Conservation (phyloP, 2,888 invertebrate species). For the Hirtodrosophila alboralis region DNA sequence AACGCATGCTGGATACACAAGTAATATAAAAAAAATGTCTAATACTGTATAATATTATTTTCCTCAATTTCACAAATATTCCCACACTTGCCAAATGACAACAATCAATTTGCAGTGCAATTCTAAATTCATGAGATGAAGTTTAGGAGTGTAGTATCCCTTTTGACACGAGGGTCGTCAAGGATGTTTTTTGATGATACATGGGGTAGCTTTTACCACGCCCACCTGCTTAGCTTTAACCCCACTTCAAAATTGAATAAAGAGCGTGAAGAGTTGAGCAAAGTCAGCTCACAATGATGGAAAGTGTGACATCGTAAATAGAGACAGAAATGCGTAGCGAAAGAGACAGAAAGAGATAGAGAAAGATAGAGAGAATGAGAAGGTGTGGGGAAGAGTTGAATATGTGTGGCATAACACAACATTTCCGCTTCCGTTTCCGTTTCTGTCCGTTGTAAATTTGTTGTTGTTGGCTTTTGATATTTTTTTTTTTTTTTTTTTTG, state of each 20-base stretch:
- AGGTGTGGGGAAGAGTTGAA: not conserved
- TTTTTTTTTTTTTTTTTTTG: not conserved
- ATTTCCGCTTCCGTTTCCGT: conserved; percentile 55
- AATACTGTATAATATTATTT: too few relatives aligned
- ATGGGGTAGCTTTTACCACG: conserved; percentile 35
- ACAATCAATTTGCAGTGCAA: conserved; percentile 40
- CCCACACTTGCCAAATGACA: conserved; percentile 52
- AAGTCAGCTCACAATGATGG: not conserved
- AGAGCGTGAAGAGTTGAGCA: too few relatives aligned
- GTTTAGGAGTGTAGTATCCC: conserved; percentile 1
- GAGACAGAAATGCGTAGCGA: not conserved
- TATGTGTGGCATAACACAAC: conserved; percentile 51
- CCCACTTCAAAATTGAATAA: conserved; percentile 10
- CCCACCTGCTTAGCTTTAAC: conserved; percentile 27
- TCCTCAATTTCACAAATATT: not conserved
- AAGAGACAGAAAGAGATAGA: too few relatives aligned
- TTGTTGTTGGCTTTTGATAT: too few relatives aligned
- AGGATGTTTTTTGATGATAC: conserved; percentile 21
- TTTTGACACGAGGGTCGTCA: too few relatives aligned
- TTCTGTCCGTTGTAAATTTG: conserved; percentile 37
- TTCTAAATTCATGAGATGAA: conserved; percentile 13
- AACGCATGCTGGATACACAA: too few relatives aligned
- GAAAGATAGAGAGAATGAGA: not conserved
- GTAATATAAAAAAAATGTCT: too few relatives aligned
- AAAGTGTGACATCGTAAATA: not conserved